Base-by-base conservation (phyloP, 2,113 vertebrate genomes). In the Anser cygnoides region DNA sequence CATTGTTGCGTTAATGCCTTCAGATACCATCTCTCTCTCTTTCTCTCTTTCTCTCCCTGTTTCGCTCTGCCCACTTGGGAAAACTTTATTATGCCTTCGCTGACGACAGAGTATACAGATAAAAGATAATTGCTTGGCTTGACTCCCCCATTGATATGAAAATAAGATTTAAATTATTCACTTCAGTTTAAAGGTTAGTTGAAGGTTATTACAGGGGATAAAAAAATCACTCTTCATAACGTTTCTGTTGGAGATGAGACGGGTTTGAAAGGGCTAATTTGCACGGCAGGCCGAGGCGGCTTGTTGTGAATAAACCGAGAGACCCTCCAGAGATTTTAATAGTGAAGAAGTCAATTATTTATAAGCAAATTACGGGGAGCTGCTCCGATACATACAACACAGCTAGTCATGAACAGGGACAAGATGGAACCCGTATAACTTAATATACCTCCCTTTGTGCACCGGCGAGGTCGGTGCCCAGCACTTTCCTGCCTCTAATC, bases 101-200 rank as follows among this genome's bases (percentile, higher is more conserved):
- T 98, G 98, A 99, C 97, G 98, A 98, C 98, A 98, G 98, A 98
- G 98, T 98, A 98, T 98, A 98, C 97, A 98, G 98, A 99, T 99
- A 99, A 99, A 99, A 99, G 98, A 99, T 99, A 99, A 99, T 99
- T 99, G 99, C 99, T 98, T 98, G 98, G 98, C 98, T 99, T 98
- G 98, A 99, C 98, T 99, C 97, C 97, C 95, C 98, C 96, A 98
- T 98, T 98, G 98, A 98, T 98, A 98, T 98, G 98, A 98, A 98
- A 98, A 98, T 98, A 97, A 98, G 98, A 97, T 98, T 97, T 98
- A 98, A 98, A 98, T 98, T 98, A 98, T 98, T 98, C 98, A 98
- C 97, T 98, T 94, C 58, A n/a, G 97, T 98, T 98, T 98, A 98
- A 98, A 98, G 98, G 98, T 98, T 98, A 98, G 98, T 98, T 98